phyloP scores from a whole-genome alignment of 2,888 invertebrate species.

The Matsumyia berberina region DNA sequence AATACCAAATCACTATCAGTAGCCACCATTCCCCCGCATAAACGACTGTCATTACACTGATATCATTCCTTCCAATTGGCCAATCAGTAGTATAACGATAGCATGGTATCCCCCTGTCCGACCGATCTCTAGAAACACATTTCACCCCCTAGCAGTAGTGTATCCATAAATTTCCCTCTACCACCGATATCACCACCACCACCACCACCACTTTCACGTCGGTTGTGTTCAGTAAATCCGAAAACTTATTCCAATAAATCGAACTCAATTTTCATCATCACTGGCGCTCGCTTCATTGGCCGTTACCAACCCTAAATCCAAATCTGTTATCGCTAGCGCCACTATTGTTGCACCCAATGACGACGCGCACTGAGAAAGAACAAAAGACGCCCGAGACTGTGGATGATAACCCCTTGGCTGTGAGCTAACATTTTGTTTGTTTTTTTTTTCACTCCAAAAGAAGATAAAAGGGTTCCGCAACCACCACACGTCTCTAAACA shows the following conservation, averaged over 20 bases:
- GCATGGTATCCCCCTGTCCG: neutral
- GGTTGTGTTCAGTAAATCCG: constrained; percentile 35
- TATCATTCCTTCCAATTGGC: constrained; percentile 66
- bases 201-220: neutral
- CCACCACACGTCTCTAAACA: constrained; percentile 34
- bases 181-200: neutral
- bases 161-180: constrained; percentile 22
- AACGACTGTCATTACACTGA: constrained; percentile 54
- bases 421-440: constrained; percentile 33
- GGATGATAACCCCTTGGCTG: constrained; percentile 47
- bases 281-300: constrained; percentile 29
- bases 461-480: constrained; percentile 43
- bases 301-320: neutral
- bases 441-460: constrained; percentile 33
- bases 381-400: constrained; percentile 7
- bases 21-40: constrained; percentile 6
- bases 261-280: constrained; percentile 74
- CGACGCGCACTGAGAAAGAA: constrained; percentile 13
- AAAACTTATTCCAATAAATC: constrained; percentile 68
- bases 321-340: constrained; percentile 48
- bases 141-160: constrained; percentile 19
- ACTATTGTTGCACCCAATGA: constrained; percentile 64
- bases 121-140: constrained; percentile 24
- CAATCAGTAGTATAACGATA: constrained; percentile 61
- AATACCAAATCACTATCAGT: constrained; percentile 58